A percentile compares a stretch with the other conserved stretches of the same genome.
Conservation (phyloP, 2,797 vertebrate species). For the Ceryle rudis region DNA sequence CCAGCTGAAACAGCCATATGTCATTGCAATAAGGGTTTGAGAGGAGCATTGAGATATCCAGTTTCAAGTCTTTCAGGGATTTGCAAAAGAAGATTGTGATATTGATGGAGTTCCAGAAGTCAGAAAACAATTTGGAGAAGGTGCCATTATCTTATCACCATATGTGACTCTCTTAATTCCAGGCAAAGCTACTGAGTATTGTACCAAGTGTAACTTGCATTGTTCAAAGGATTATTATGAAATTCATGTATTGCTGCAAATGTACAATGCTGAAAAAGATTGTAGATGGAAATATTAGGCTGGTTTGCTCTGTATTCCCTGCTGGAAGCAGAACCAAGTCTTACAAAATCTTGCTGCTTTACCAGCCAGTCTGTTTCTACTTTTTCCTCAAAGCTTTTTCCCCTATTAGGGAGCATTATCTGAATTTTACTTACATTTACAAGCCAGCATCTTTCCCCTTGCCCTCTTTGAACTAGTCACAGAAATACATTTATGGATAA, state of each 20-base stretch:
- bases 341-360: neutral
- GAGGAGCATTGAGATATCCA: neutral
- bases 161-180: neutral
- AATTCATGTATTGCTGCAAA: neutral
- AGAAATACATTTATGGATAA: constrained; percentile 61
- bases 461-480: neutral
- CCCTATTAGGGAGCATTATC: neutral
- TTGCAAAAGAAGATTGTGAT: neutral
- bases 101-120: neutral
- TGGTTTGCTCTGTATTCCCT: neutral
- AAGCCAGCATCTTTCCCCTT: neutral
- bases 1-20: neutral
- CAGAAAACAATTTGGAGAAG: neutral
- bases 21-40: neutral
- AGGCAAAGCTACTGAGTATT: neutral
- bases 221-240: neutral
- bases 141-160: neutral
- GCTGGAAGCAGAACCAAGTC: neutral
- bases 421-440: neutral
- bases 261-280: neutral
- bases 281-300: neutral
- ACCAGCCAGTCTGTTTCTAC: neutral
- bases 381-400: neutral
- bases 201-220: neutral
- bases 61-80: neutral